Conservation (phyloP, 2,797 vertebrate species). For the Pseudochirops corinnae region DNA sequence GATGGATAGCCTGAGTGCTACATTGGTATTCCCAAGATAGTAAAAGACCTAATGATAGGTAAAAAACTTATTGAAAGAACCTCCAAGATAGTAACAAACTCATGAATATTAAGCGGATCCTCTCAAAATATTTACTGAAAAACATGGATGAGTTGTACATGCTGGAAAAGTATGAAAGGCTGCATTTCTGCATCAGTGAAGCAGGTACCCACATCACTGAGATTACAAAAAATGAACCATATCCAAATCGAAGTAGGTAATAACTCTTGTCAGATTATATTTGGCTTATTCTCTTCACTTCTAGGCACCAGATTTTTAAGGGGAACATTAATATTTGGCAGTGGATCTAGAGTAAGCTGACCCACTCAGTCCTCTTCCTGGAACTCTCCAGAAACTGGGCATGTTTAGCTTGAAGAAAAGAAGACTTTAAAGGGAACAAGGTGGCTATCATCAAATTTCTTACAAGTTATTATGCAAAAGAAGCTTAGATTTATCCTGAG, state of each 20-base stretch:
- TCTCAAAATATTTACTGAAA: not conserved
- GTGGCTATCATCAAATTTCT: not conserved
- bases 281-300: not conserved
- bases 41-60: not conserved
- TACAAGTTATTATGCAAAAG: not conserved
- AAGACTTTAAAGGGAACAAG: not conserved
- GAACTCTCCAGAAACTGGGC: not conserved
- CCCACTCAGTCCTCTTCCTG: not conserved
- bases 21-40: not conserved
- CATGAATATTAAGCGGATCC: not conserved
- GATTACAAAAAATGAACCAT: not conserved
- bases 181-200: not conserved
- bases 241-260: not conserved
- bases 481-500: not conserved
- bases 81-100: not conserved
- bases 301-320: not conserved
- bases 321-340: not conserved
- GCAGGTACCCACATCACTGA: not conserved
- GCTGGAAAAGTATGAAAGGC: not conserved
- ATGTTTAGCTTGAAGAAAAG: not conserved
- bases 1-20: not conserved
- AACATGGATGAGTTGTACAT: not conserved
- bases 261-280: not conserved
- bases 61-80: not conserved
- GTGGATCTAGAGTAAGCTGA: not conserved